phyloP scores from a whole-genome alignment of 2,888 invertebrate genomes.

The Hanleya hanleyi region DNA sequence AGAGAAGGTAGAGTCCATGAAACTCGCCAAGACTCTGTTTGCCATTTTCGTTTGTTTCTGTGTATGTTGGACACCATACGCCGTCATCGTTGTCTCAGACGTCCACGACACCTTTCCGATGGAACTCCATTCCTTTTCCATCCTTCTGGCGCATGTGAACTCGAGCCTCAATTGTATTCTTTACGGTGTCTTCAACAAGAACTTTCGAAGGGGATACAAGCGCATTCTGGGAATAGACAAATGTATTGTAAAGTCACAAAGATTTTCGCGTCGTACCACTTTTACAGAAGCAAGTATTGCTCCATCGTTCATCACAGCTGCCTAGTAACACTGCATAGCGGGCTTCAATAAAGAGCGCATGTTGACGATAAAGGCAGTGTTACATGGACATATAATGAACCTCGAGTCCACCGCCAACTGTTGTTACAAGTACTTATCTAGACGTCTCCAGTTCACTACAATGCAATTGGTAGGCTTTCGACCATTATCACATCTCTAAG shows the following conservation, averaged over 20 bases:
- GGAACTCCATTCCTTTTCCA: slow-evolving; percentile 26
- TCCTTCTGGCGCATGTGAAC: slow-evolving; percentile 34
- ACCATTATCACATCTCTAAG: too few species aligned
- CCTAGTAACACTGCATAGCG: too few species aligned
- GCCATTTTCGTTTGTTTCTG: slow-evolving; percentile 34
- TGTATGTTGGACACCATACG: slow-evolving; percentile 37
- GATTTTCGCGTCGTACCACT: too few species aligned
- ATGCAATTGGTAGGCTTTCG: too few species aligned
- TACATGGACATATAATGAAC: too few species aligned
- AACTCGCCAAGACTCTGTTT: slow-evolving; percentile 31
- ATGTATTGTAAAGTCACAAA: not conserved
- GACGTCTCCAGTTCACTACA: too few species aligned
- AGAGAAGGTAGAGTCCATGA: slow-evolving; percentile 19
- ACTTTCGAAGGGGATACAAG: slow-evolving; percentile 26
- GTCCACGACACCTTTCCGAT: slow-evolving; percentile 18
- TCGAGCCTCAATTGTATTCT: slow-evolving; percentile 31
- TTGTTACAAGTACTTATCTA: too few species aligned
- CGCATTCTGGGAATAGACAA: slow-evolving; percentile 6
- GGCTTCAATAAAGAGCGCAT: too few species aligned
- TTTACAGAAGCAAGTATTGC: too few species aligned
- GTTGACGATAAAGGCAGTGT: too few species aligned
- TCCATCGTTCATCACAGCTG: too few species aligned
- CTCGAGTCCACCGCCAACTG: too few species aligned
- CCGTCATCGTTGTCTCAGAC: slow-evolving; percentile 31
- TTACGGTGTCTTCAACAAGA: slow-evolving; percentile 29